Conservation (phyloP, 1,140 invertebrate species). For the Streblospio benedicti region DNA sequence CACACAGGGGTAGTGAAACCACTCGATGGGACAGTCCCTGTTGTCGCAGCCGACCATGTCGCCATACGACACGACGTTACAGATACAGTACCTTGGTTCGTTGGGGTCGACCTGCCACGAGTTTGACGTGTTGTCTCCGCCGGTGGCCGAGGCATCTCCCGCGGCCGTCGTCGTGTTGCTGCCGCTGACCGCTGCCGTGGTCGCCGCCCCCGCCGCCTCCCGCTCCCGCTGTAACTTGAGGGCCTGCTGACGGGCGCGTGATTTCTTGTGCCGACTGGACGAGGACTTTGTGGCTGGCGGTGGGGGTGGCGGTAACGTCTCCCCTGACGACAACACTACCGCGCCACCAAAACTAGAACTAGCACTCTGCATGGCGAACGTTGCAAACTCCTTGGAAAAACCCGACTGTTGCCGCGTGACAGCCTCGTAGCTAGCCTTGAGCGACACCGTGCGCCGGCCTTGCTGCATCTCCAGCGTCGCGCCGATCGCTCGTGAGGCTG, state of each 20-base stretch:
- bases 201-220: too few species aligned
- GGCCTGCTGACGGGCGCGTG: too few species aligned
- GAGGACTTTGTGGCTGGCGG: too few species aligned
- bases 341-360: too few species aligned
- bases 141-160: slow-evolving; percentile 26
- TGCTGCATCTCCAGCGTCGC: slow-evolving; percentile 95
- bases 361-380: too few species aligned
- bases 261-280: too few species aligned
- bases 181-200: too few species aligned
- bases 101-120: slow-evolving; percentile 53
- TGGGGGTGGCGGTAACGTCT: too few species aligned
- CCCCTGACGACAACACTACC: too few species aligned
- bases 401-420: too few species aligned
- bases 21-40: slow-evolving; percentile 92
- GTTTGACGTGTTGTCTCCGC: slow-evolving; percentile 32
- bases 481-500: slow-evolving; percentile 89
- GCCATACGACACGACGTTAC: slow-evolving; percentile 95
- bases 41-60: slow-evolving; percentile 99
- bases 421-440: slow-evolving; percentile 70
- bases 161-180: slow-evolving; percentile 33
- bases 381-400: too few species aligned
- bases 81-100: slow-evolving; percentile 92
- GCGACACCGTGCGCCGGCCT: slow-evolving; percentile 79
- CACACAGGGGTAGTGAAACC: slow-evolving; percentile 98
- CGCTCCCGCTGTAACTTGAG: too few species aligned